These are phyloP conservation scores for Psylliodes chrysocephalus DNA, from an alignment of 2,888 invertebrate genomes.

Conservation along the genomic window DNA sequence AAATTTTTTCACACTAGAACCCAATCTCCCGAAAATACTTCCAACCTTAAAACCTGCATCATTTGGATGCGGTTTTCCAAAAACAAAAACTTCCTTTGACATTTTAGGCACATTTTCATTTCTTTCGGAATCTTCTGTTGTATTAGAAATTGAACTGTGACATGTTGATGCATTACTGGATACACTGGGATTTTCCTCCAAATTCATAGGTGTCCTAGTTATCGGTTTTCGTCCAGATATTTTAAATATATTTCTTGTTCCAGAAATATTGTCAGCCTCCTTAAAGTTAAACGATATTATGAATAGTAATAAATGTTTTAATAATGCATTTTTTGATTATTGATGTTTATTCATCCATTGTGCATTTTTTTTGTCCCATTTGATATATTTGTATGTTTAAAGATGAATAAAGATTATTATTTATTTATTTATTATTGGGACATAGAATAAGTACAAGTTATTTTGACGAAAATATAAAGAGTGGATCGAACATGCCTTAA, in stretches of 20 bases:
- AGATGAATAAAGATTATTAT: no score
- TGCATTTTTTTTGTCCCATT: no score
- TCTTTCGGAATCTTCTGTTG: not conserved
- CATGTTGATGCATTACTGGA: not conserved
- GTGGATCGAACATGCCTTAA: no score
- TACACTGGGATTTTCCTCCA: not conserved
- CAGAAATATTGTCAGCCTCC: not conserved
- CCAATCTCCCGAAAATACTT: slow-evolving; percentile 47
- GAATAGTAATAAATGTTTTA: no score
- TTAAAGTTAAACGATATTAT: no score
- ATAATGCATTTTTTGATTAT: no score
- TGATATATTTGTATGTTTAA: no score
- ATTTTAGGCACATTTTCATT: not conserved
- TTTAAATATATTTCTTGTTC: not conserved
- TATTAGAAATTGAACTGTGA: not conserved
- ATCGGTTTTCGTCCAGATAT: not conserved
- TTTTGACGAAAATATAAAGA: no score
- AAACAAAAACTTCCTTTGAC: slow-evolving; percentile 47
- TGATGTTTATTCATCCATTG: no score
- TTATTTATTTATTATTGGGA: no score
- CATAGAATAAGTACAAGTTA: no score
- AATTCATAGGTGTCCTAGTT: not conserved
- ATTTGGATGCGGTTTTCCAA: slow-evolving; percentile 44
- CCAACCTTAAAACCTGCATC: slow-evolving; percentile 44
- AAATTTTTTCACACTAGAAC: slow-evolving; percentile 48